A percentile compares a stretch with the other conserved stretches of the same genome.
phyloP scores from a whole-genome alignment of 2,888 invertebrate species.

The Mactromeris polynyma region DNA sequence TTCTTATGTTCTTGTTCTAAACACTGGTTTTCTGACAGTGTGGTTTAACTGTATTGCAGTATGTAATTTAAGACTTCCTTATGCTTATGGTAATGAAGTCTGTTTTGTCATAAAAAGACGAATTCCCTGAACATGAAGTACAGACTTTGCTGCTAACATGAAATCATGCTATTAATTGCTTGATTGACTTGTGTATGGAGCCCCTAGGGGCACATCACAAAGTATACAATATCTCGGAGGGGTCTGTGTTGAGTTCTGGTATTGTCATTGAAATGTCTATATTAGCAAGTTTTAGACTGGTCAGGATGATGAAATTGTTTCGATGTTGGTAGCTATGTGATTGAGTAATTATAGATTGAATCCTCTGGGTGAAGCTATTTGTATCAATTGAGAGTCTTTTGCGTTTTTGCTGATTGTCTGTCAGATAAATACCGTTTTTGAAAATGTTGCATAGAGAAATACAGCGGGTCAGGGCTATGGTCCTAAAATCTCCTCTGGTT shows the following conservation, averaged over 20 bases:
- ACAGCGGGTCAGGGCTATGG: too few relatives aligned
- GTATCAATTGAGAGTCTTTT: background rate
- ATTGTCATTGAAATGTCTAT: background rate
- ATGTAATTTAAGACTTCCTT: background rate
- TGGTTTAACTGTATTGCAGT: background rate
- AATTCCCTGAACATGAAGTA: background rate
- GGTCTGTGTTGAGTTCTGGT: background rate
- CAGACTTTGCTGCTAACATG: background rate
- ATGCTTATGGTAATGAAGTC: background rate
- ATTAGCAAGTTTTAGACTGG: background rate
- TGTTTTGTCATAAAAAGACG: background rate
- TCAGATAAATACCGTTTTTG: too few relatives aligned
- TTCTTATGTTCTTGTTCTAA: too few relatives aligned
- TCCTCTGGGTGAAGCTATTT: background rate
- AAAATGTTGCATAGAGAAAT: too few relatives aligned
- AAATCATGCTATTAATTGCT: constrained; percentile 7
- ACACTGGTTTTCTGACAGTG: too few relatives aligned
- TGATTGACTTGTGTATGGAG: background rate
- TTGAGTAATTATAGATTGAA: background rate
- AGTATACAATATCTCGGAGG: background rate
- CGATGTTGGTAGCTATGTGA: background rate
- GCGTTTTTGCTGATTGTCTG: background rate
- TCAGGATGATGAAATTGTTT: background rate
- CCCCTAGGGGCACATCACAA: background rate
- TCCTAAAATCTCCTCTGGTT: too few relatives aligned